Base-by-base conservation (phyloP, 64 coral and sea anemone species). In the Anthopleura sola region DNA sequence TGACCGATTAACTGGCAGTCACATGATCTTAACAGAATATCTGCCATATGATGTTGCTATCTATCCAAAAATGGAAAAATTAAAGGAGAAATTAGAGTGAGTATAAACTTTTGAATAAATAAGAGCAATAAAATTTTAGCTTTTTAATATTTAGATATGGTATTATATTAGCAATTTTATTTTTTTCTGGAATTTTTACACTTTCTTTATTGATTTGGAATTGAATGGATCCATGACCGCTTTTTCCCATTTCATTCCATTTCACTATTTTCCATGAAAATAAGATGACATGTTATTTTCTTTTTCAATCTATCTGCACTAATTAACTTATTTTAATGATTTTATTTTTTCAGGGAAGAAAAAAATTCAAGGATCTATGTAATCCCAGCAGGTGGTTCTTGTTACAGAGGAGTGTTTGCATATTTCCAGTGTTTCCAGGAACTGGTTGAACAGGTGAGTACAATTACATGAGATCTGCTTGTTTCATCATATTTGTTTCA, bases 61-160 rank as follows among this genome's bases (percentile, higher is more conserved):
- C 17, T 75, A 90, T 31, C 81, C 66, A 37, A 90, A 84, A 64
- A 84, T 89, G 79, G 29, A 89, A 13, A 75, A 20, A 55, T 49
- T 83, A 15, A 5, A 31, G 17, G 26, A 55, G 20, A 55, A 83
- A 60, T 29, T 83, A 7, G 50, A 57, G 82, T 83, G 31, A 83
- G 82, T 58, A n/a, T n/a, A 26, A 71, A 7, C 1, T 44, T 44
- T 3, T 44, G 7, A 44, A 2, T 44, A 44, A 44, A 44, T 2
- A n/a, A n/a, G n/a, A n/a, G n/a, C n/a, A n/a, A n/a, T n/a, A n/a
- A n/a, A n/a, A n/a, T n/a, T n/a, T n/a, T n/a, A n/a, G n/a, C n/a
- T n/a, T n/a, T n/a, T n/a, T n/a, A n/a, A n/a, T n/a, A n/a, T n/a
- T n/a, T n/a, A n/a, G n/a, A n/a, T n/a, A n/a, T n/a, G n/a, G n/a